These are phyloP conservation scores for Pelmatolapia mariae DNA, from an alignment of 2,113 vertebrate species.

Conservation along the genomic window DNA sequence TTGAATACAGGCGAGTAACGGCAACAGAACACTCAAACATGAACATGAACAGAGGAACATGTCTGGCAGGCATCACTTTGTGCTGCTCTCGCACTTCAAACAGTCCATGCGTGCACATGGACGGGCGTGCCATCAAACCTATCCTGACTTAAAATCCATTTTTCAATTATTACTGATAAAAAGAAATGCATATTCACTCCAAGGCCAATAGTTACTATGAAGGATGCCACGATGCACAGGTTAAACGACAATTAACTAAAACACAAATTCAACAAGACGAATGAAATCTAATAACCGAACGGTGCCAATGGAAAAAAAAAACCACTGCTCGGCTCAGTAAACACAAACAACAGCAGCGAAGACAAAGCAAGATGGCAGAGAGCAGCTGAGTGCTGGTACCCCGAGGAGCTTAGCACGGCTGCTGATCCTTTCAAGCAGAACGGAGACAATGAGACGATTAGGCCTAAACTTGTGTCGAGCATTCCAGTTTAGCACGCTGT, in stretches of 20 bases:
- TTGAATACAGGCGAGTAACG: not conserved
- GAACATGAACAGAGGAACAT: not conserved
- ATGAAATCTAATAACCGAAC: not conserved
- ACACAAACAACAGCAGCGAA: conserved; percentile 5
- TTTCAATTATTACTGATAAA: not conserved
- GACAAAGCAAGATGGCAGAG: conserved; percentile 40
- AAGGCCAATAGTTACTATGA: not conserved
- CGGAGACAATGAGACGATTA: conserved; percentile 62
- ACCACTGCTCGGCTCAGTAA: not conserved
- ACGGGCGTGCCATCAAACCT: not conserved
- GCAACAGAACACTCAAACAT: not conserved
- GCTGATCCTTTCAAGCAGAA: conserved; percentile 63
- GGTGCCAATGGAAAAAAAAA: not conserved
- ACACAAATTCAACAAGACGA: not conserved
- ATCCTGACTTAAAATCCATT: not conserved
- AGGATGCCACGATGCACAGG: not conserved
- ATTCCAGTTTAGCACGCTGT: conserved; percentile 32
- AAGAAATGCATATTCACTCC: not conserved
- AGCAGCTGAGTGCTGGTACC: conserved; percentile 36
- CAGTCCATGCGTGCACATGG: accelerated
- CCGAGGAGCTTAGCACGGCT: conserved; percentile 44
- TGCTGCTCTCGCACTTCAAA: not conserved
- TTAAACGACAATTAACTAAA: not conserved
- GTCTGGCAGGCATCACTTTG: not conserved
- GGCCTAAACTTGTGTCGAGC: conserved; percentile 46